Conservation (phyloP, 2,888 invertebrate genomes). For the Xestobium rufovillosum region DNA sequence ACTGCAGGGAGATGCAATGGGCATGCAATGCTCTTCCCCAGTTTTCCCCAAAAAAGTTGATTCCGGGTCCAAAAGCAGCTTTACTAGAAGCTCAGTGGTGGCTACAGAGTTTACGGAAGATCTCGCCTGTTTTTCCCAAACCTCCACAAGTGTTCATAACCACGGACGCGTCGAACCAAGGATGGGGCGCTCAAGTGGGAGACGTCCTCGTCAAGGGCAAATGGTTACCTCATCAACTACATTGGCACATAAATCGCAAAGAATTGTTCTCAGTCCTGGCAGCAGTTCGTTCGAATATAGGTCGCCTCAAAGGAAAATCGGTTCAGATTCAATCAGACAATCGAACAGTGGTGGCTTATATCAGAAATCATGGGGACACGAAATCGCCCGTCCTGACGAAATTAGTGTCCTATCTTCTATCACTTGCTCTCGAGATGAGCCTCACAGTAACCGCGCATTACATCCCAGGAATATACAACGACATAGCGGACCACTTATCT, state of each 20-base stretch:
- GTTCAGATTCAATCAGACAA: slow-evolving; percentile 20
- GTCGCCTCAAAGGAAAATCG: neutral
- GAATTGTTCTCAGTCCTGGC: slow-evolving; percentile 7
- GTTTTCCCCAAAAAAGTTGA: neutral
- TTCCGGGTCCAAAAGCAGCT: neutral
- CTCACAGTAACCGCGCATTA: slow-evolving; percentile 14
- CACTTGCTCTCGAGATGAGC: slow-evolving; percentile 9
- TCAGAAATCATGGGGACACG: slow-evolving; percentile 16
- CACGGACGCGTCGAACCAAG: slow-evolving; percentile 18
- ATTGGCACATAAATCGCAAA: slow-evolving; percentile 10
- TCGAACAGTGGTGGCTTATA: slow-evolving; percentile 16
- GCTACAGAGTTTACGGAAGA: slow-evolving; percentile 13
- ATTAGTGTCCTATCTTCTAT: slow-evolving; percentile 10
- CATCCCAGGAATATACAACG: slow-evolving; percentile 21
- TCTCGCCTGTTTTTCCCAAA: slow-evolving; percentile 14
- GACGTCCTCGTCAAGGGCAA: slow-evolving; percentile 5
- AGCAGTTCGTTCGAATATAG: neutral
- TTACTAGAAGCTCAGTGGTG: slow-evolving; percentile 16
- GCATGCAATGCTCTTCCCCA: neutral
- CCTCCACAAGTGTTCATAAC: slow-evolving; percentile 18
- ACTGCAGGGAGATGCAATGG: neutral
- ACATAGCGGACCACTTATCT: slow-evolving; percentile 22
- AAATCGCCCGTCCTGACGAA: slow-evolving; percentile 8
- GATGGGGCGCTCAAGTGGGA: slow-evolving; percentile 11
- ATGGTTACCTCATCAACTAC: slow-evolving; percentile 10